phyloP scores from a whole-genome alignment of 2,888 invertebrate species.

The Heliconius erato region DNA sequence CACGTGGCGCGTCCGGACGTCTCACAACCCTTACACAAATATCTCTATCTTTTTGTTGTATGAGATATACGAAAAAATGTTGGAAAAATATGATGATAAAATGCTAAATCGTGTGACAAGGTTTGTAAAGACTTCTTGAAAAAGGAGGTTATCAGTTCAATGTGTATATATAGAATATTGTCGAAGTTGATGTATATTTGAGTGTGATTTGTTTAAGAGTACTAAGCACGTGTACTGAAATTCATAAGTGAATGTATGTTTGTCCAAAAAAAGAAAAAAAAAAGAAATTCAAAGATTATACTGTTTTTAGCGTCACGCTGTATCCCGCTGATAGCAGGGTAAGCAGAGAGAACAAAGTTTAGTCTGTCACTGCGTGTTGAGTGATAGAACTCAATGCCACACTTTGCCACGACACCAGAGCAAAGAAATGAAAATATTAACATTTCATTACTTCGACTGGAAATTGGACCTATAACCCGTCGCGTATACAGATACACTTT shows the following conservation, averaged over 20 bases:
- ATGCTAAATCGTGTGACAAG: neutral
- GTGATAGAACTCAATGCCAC: neutral
- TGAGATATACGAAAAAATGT: constrained; percentile 36
- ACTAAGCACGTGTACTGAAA: no score
- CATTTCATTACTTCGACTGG: neutral
- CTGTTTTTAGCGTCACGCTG: neutral
- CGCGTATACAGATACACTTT: neutral
- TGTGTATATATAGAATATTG: neutral
- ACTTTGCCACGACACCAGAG: neutral
- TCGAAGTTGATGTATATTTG: neutral
- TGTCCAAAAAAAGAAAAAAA: no score
- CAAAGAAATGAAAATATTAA: neutral
- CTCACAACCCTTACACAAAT: constrained; percentile 37
- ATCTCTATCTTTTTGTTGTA: constrained; percentile 39
- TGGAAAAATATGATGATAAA: neutral
- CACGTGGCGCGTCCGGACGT: constrained; percentile 42
- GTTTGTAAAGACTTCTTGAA: neutral
- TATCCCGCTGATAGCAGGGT: neutral
- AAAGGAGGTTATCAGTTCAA: neutral
- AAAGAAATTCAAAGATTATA: no score
- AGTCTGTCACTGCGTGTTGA: neutral
- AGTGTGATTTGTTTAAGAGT: neutral
- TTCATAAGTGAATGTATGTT: no score
- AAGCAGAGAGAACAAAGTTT: neutral
- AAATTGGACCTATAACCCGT: neutral